Conservation (phyloP, 2,113 vertebrate species). For the Eulacestoma nigropectus region DNA sequence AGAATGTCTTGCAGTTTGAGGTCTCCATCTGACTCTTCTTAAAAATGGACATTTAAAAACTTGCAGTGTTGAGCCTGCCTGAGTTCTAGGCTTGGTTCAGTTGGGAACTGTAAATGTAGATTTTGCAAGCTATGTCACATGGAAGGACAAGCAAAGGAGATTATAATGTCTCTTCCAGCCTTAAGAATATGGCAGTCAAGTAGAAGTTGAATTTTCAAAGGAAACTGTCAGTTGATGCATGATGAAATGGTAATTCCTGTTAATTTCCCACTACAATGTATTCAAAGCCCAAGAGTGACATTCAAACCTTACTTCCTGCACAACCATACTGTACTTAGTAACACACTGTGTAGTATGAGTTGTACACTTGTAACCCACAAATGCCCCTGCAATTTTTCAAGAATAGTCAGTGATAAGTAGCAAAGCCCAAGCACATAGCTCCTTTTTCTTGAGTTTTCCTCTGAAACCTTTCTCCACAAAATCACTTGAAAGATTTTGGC, state of each 20-base stretch:
- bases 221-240: background rate
- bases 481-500: background rate
- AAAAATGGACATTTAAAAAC: background rate
- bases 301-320: background rate
- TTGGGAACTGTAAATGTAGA: background rate
- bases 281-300: background rate
- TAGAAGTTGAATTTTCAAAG: background rate
- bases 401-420: background rate
- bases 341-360: background rate
- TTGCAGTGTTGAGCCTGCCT: background rate
- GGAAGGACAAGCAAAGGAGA: background rate
- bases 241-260: conserved; percentile 2
- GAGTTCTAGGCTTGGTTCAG: background rate
- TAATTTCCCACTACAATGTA: background rate
- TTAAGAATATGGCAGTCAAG: background rate
- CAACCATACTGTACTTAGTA: background rate
- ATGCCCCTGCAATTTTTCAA: background rate
- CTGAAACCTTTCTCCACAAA: background rate
- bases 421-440: background rate
- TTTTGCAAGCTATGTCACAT: background rate
- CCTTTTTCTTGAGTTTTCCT: background rate
- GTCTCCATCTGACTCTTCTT: background rate
- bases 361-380: background rate
- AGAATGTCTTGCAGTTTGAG: background rate
- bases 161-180: background rate